phyloP scores from a whole-genome alignment of 2,888 invertebrate genomes.

The Xanthia icteritia region DNA sequence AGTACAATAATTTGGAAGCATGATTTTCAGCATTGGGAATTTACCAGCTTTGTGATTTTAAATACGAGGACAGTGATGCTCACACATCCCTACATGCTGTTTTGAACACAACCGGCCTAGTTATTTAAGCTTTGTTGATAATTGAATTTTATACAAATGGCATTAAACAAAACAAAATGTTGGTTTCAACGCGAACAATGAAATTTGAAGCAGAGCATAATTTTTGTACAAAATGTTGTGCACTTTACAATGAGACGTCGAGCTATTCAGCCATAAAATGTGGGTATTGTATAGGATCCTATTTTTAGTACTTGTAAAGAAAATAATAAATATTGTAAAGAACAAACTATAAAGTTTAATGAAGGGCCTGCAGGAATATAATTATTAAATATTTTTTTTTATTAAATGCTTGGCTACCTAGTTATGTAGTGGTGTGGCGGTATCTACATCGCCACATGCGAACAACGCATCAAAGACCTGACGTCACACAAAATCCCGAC shows the following conservation, averaged over 20 bases:
- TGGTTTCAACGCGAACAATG: constrained; percentile 52
- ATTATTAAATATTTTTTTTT: background rate
- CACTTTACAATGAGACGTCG: constrained; percentile 73
- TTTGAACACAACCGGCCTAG: constrained; percentile 5
- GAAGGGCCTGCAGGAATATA: constrained; percentile 40
- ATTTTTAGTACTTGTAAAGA: constrained; percentile 47
- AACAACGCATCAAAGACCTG: no score
- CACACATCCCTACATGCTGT: background rate
- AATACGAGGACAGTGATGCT: constrained; percentile 5
- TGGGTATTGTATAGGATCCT: constrained; percentile 62
- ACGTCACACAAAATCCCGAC: no score
- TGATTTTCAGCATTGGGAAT: constrained; percentile 14
- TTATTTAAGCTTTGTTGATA: constrained; percentile 21
- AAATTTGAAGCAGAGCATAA: constrained; percentile 68
- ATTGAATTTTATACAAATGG: constrained; percentile 26
- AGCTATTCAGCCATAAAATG: constrained; percentile 69
- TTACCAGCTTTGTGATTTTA: constrained; percentile 3
- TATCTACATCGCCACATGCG: no score
- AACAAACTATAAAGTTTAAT: background rate
- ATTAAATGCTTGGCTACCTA: background rate
- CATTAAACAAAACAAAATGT: constrained; percentile 31
- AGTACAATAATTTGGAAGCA: background rate
- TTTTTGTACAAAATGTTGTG: constrained; percentile 68
- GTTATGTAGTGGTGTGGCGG: background rate
- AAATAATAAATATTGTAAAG: background rate